phyloP scores from a whole-genome alignment of 2,797 vertebrate genomes.

The Siniperca undulata region DNA sequence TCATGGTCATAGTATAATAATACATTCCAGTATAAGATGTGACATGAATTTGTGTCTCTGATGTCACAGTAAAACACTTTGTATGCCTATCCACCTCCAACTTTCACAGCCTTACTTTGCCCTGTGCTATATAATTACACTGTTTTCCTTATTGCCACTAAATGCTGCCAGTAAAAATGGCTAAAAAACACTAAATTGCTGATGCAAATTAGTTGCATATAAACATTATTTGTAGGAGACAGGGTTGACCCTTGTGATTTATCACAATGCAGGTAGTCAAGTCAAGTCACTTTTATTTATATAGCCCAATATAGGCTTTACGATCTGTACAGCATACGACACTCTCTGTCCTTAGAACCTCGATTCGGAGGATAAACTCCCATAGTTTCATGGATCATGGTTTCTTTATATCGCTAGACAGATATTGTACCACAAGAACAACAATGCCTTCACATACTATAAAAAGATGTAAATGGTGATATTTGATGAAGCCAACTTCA shows the following conservation, averaged over 20 bases:
- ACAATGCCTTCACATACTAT: not conserved
- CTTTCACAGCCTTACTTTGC: not conserved
- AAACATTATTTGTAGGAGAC: not conserved
- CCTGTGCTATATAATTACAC: not conserved
- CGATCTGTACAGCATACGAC: too few species aligned
- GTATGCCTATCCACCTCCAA: not conserved
- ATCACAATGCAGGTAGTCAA: slow-evolving; percentile 1
- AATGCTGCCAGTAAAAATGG: not conserved
- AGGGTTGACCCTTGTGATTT: slow-evolving; percentile 19
- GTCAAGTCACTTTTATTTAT: too few species aligned
- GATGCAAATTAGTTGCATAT: slow-evolving; percentile 21
- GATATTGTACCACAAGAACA: not conserved
- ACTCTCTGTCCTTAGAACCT: too few species aligned
- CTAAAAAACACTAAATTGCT: not conserved
- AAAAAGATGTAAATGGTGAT: not conserved
- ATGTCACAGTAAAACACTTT: not conserved
- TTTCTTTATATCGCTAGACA: slow-evolving; percentile 1
- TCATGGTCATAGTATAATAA: not conserved
- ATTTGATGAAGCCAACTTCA: not conserved
- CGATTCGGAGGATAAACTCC: too few species aligned
- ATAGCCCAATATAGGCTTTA: too few species aligned
- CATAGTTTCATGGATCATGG: not conserved
- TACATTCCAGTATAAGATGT: not conserved
- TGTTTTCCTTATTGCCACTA: not conserved
- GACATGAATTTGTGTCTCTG: not conserved